Evolutionary conservation across 2,888 invertebrate genomes (phyloP), one percentile per base, ranked within the genome.

Genomic region (Blera fallax): DNA sequence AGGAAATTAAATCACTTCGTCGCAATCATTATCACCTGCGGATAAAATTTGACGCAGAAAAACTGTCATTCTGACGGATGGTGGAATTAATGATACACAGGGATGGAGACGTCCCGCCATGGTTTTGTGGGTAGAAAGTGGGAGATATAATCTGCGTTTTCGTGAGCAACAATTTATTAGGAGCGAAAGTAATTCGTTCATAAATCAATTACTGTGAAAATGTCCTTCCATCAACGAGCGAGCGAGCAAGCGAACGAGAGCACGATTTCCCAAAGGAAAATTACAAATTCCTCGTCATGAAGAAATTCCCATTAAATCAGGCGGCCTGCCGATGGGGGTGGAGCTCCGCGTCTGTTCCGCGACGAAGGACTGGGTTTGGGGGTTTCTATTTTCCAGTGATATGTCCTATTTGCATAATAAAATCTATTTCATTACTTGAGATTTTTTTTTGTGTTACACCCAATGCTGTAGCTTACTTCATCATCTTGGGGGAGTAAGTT

Each of bases 141-240:
- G 37, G 27, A 45, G 45, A 60, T 45, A 58, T 45, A 64, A 62
- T 34, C 58, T 50, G 50, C 62, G 34, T 43, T 70, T 50, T 78
- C 54, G 24, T 40, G 29, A 34, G 65, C 65, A 65, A 72, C 72
- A 65, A 67, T 83, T 78, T 65, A 83, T 60, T 72, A 72, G 58
- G 67, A 73, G 48, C 37, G 32, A 74, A 84, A 73, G 74, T 76
- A 80, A 84, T 84, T 74, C 52, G 34, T 74, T 65, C 52, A 80
- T 80, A 84, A 84, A 84, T 84, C 74, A 84, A 84, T 84, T 84
- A 80, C 80, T 21, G 54, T 48, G 52, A 32, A 74, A 70, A 64
- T 74, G 69, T 84, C 74, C 37, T 56, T 40, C 45, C 11, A 32
- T 32, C 43, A 24, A 3, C 8, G 11, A 34, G 10, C 29, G 18